Conservation (phyloP, 2,888 invertebrate genomes). For the Amphiduros pacificus region DNA sequence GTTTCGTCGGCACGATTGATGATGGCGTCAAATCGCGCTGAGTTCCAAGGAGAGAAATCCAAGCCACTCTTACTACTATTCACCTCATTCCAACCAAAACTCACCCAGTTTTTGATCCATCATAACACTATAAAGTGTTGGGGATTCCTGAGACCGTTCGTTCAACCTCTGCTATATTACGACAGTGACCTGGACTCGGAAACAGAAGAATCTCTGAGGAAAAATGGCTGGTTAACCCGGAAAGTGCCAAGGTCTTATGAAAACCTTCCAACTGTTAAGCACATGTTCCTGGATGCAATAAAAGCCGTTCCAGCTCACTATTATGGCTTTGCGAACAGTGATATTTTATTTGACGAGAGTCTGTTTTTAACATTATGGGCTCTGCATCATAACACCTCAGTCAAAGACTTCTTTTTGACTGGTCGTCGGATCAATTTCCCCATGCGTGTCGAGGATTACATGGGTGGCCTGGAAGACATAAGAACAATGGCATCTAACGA, state of each 20-base stretch:
- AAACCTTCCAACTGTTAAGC: constrained; percentile 39
- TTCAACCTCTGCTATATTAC: constrained; percentile 8
- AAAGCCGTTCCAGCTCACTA: constrained; percentile 34
- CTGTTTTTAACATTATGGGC: constrained; percentile 14
- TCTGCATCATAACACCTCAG: neutral
- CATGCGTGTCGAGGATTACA: neutral
- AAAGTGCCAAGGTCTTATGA: constrained; percentile 9
- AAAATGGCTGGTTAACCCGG: constrained; percentile 13
- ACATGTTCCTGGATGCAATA: constrained; percentile 43
- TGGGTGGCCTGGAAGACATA: too few species aligned
- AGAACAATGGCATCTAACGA: neutral
- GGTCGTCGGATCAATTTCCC: constrained; percentile 14
- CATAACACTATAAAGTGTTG: constrained; percentile 4
- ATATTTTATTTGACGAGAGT: constrained; percentile 39
- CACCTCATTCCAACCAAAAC: constrained; percentile 6
- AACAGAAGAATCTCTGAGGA: constrained; percentile 1
- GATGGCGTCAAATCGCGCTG: too few species aligned
- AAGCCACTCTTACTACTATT: constrained; percentile 10
- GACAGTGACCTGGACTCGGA: constrained; percentile 1
- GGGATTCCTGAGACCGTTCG: constrained; percentile 4
- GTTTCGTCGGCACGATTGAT: neutral
- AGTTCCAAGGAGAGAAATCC: too few species aligned
- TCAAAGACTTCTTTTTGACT: constrained; percentile 4
- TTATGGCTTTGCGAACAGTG: constrained; percentile 45
- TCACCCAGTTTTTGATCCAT: constrained; percentile 4